Evolutionary conservation across 2,888 invertebrate species (phyloP).

Genomic region (Lottia scabra): DNA sequence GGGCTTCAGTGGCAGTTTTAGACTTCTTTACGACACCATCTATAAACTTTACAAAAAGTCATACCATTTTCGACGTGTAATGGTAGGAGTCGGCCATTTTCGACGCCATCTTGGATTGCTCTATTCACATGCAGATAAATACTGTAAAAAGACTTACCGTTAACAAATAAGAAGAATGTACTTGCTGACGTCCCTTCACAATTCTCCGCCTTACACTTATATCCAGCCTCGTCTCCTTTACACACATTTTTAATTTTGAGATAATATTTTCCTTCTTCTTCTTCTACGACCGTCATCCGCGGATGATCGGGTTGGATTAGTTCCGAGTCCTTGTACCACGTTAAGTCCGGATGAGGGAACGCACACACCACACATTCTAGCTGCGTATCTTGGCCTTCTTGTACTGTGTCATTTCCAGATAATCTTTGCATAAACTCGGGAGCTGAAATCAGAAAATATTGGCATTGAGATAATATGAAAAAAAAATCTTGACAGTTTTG

Average conservation of each 20-base stretch:
- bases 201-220: slow-evolving; percentile 54
- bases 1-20: background rate
- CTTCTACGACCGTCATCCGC: slow-evolving; percentile 38
- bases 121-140: background rate
- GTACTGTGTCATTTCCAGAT: slow-evolving; percentile 48
- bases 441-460: slow-evolving; percentile 29
- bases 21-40: background rate
- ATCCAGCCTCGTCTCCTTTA: slow-evolving; percentile 56
- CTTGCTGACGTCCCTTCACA: slow-evolving; percentile 54
- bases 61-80: background rate
- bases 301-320: slow-evolving; percentile 40
- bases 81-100: background rate
- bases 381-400: slow-evolving; percentile 46
- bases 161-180: slow-evolving; percentile 53
- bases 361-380: slow-evolving; percentile 51
- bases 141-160: slow-evolving; percentile 35
- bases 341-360: slow-evolving; percentile 49
- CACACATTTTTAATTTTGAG: slow-evolving; percentile 47
- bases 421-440: slow-evolving; percentile 52
- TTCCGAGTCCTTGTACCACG: slow-evolving; percentile 54
- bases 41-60: background rate
- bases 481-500: no score
- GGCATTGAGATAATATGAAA: no score
- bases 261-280: slow-evolving; percentile 42
- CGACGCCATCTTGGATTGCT: background rate